phyloP scores from a whole-genome alignment of 2,888 invertebrate genomes.

The Sesia bembeciformis region DNA sequence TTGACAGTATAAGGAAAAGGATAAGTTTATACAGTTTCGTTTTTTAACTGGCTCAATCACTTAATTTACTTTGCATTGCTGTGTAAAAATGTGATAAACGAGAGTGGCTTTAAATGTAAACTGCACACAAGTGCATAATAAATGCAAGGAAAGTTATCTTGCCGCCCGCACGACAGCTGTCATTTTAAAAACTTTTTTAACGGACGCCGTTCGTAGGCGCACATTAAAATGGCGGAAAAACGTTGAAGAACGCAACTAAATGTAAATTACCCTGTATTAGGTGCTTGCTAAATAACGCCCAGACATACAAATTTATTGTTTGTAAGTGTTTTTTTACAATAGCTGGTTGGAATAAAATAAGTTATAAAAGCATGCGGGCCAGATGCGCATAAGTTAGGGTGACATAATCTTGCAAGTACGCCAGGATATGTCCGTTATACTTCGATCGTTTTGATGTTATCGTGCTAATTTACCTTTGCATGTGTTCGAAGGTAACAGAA shows the following conservation, averaged over 20 bases:
- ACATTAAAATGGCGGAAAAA: conserved; percentile 4
- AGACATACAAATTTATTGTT: conserved; percentile 31
- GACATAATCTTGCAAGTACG: conserved; percentile 5
- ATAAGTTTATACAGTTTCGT: too few relatives aligned
- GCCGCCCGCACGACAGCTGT: conserved; percentile 41
- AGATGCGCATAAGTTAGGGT: neutral
- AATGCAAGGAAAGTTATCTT: neutral
- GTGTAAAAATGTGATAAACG: neutral
- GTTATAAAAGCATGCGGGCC: conserved; percentile 18
- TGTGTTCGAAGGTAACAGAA: neutral
- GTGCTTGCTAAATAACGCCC: conserved; percentile 28
- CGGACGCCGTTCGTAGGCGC: conserved; percentile 3
- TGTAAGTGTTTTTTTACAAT: conserved; percentile 21
- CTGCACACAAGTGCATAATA: neutral
- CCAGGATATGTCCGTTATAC: conserved; percentile 10
- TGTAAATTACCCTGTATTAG: conserved; percentile 14
- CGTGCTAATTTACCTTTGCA: neutral
- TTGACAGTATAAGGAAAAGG: too few relatives aligned
- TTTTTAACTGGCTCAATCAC: too few relatives aligned
- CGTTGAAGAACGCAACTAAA: neutral
- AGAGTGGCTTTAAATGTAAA: neutral
- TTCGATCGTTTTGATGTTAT: conserved; percentile 6
- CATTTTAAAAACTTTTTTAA: conserved; percentile 18
- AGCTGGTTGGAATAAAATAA: conserved; percentile 9
- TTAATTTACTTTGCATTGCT: too few relatives aligned